Percentiles rank a stretch among this genome's conserved stretches.
Evolutionary conservation across 2,113 vertebrate species (phyloP).

Genomic region (Onychostoma macrolepis): DNA sequence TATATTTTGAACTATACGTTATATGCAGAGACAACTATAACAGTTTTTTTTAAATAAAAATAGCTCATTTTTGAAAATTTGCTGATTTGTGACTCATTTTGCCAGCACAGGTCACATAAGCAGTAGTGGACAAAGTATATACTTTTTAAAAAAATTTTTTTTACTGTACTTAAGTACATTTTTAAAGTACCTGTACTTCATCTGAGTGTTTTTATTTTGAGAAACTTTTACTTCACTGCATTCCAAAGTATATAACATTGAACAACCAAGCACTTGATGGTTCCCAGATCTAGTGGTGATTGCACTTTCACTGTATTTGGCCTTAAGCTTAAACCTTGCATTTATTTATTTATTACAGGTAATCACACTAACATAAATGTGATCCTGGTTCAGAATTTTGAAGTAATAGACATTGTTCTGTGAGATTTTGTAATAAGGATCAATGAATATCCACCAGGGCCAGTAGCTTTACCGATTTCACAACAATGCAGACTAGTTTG

Average conservation of each 20-base stretch:
- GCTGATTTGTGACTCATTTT: no score
- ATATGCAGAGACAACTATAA: no score
- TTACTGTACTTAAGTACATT: no score
- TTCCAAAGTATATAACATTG: neutral
- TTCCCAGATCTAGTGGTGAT: neutral
- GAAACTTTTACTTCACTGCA: neutral
- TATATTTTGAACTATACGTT: neutral
- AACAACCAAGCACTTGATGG: neutral
- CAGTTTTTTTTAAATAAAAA: no score
- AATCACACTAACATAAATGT: neutral
- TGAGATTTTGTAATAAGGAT: neutral
- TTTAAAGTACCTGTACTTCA: no score
- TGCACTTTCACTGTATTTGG: neutral
- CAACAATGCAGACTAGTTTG: neutral
- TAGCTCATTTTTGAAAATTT: no score
- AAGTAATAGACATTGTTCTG: neutral
- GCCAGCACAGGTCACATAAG: no score
- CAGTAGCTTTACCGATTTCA: constrained; percentile 3
- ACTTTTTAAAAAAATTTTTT: no score
- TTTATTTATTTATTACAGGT: neutral
- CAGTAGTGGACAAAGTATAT: no score
- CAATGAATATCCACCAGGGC: neutral
- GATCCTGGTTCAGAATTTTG: neutral
- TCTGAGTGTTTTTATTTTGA: neutral
- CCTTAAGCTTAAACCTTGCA: neutral